These are phyloP conservation scores for Orthosia gracilis DNA, from an alignment of 2,888 invertebrate genomes.

Conservation along the genomic window DNA sequence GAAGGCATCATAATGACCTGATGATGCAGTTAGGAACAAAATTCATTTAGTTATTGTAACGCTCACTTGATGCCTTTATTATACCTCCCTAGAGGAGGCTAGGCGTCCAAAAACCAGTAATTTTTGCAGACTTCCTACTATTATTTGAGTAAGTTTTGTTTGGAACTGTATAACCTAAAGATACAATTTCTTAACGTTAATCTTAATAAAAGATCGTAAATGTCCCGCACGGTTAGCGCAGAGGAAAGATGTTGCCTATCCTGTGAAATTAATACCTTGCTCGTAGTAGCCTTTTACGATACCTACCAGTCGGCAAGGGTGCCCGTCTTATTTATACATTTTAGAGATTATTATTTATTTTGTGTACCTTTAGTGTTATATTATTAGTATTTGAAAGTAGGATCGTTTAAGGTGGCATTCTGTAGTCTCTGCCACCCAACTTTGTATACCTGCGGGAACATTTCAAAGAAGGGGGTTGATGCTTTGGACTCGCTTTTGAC, in stretches of 20 bases:
- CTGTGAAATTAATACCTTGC: conserved; percentile 34
- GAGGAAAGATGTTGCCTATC: conserved; percentile 13
- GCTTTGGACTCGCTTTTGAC: no score
- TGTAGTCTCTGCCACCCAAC: no score
- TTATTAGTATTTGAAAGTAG: not conserved
- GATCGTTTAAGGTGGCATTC: no score
- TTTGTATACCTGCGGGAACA: no score
- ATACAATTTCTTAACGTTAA: not conserved
- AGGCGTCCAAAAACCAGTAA: no score
- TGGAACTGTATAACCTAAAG: not conserved
- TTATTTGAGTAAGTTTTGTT: not conserved
- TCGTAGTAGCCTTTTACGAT: conserved; percentile 21
- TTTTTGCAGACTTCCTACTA: not conserved
- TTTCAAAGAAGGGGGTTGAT: no score
- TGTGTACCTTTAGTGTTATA: not conserved
- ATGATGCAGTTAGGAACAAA: not conserved
- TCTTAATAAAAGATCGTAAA: conserved; percentile 25
- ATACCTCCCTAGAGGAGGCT: no score
- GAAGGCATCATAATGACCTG: not conserved
- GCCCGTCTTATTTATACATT: conserved; percentile 10
- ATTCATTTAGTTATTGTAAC: not conserved
- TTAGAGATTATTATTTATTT: not conserved
- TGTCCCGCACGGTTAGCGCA: conserved; percentile 6
- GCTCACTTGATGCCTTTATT: not conserved
- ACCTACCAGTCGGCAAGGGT: not conserved